phyloP scores from a whole-genome alignment of 1,140 invertebrate genomes.

The Diorhabda sublineata region DNA sequence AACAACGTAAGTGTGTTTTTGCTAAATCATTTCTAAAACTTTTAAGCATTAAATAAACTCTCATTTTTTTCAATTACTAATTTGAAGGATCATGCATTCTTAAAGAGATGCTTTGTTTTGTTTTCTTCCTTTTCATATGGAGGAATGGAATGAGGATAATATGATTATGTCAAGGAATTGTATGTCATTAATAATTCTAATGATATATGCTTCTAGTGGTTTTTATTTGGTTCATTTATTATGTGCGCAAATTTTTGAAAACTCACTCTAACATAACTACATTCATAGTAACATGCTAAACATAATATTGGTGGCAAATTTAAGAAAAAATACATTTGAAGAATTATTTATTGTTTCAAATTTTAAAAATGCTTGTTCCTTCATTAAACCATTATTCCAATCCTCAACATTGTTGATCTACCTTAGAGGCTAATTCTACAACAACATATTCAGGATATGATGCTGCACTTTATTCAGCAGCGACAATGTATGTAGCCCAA shows the following conservation, averaged over 20 bases:
- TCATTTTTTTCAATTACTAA: neutral
- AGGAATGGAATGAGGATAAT: neutral
- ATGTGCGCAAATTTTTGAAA: neutral
- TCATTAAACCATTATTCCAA: neutral
- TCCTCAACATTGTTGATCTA: constrained; percentile 17
- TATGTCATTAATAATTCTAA: neutral
- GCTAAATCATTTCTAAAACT: neutral
- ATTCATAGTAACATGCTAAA: too few species aligned
- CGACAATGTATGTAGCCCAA: constrained; percentile 87
- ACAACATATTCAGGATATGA: constrained; percentile 79
- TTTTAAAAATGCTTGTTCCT: neutral
- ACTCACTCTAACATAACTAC: too few species aligned
- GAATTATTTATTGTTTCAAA: neutral
- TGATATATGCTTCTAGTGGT: neutral
- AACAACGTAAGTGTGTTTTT: constrained; percentile 45
- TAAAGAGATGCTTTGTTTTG: neutral
- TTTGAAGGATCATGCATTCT: neutral
- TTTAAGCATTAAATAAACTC: neutral
- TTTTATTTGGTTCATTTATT: neutral
- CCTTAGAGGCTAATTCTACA: constrained; percentile 53
- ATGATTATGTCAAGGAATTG: neutral
- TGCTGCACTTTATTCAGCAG: constrained; percentile 88
- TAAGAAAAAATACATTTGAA: neutral
- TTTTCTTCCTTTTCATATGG: neutral
- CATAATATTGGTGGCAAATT: neutral